phyloP scores from a whole-genome alignment of 2,888 invertebrate genomes.

The Dicycla oo region DNA sequence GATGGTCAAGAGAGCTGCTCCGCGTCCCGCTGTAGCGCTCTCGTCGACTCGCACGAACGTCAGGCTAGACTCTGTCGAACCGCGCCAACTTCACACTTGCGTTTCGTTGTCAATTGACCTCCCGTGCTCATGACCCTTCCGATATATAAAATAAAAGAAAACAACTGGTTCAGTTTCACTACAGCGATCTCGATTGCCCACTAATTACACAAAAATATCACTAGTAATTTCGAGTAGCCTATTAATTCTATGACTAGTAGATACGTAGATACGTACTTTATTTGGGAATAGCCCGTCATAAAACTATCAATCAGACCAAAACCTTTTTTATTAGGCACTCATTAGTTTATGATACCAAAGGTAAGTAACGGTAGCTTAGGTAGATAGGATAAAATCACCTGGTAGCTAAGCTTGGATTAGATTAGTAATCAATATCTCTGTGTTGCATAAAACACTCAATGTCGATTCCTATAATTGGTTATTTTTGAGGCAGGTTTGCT shows the following conservation, averaged over 20 bases:
- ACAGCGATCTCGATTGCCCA: too few relatives aligned
- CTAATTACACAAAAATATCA: too few relatives aligned
- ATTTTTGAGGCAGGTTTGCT: background rate
- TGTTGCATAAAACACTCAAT: background rate
- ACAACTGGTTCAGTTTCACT: background rate
- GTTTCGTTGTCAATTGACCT: too few relatives aligned
- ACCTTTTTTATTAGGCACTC: background rate
- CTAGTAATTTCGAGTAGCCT: too few relatives aligned
- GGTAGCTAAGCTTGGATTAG: slow-evolving; percentile 18
- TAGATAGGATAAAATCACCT: slow-evolving; percentile 6
- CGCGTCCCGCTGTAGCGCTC: too few relatives aligned
- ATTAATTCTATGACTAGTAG: background rate
- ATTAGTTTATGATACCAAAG: slow-evolving; percentile 5
- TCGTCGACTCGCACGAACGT: too few relatives aligned
- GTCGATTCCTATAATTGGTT: background rate
- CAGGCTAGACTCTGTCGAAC: too few relatives aligned
- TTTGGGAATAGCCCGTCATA: background rate
- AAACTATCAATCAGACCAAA: slow-evolving; percentile 20
- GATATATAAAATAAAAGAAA: background rate
- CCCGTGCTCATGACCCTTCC: too few relatives aligned
- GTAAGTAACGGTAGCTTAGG: background rate
- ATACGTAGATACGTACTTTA: background rate
- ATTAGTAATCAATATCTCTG: slow-evolving; percentile 7
- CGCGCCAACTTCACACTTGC: too few relatives aligned
- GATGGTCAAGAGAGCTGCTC: too few relatives aligned